Base-by-base conservation (phyloP, 2,113 vertebrate genomes). In the Parus major region DNA sequence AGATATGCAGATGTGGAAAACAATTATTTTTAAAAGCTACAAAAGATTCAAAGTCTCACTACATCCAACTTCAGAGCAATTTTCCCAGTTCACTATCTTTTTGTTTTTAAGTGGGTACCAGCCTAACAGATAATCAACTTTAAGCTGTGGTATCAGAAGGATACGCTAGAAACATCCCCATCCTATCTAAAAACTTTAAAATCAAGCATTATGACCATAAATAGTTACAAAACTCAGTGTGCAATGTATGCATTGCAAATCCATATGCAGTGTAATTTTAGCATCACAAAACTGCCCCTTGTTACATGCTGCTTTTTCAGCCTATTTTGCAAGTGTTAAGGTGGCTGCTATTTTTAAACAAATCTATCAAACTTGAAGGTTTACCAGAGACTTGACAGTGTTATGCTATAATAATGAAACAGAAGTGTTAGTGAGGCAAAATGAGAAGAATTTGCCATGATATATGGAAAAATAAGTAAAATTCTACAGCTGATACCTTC, bases 311-410 rank as follows among this genome's bases (percentile, higher is more conserved):
- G 85, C 55, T 88, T 95, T 97, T 96, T 71, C 92, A 95, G 87
- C 35, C 76, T 90, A 24, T 68, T 97, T 96, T 92, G 92, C 92
- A 96, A 93, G 92, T 39, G 70, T 47, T 92, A 86, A 92, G 87
- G 93, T 88, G 95, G 93, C 52, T 92, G 93, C 86, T 95, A 88
- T 96, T 97, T 96, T 96, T 87, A 94, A 95, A 80, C 69, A 92
- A 71, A 95, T 81, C 87, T 86, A 89, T 91, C 92, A 95, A 96
- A 94, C 92, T 91, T 87, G 84, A 95, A 76, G 82, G 78, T 87
- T 95, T 96, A 91, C 16, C 75, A 95, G 78, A 82, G 77, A 90
- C 71, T 82, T 96, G 94, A 94, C 87, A 93, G 85, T 83, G 76
- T 69, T 94, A 82, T 85, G 78, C 79, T 88, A 83, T 83, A 93